Evolutionary conservation across 2,113 vertebrate genomes (phyloP).

Genomic region (Zonotrichia leucophrys): DNA sequence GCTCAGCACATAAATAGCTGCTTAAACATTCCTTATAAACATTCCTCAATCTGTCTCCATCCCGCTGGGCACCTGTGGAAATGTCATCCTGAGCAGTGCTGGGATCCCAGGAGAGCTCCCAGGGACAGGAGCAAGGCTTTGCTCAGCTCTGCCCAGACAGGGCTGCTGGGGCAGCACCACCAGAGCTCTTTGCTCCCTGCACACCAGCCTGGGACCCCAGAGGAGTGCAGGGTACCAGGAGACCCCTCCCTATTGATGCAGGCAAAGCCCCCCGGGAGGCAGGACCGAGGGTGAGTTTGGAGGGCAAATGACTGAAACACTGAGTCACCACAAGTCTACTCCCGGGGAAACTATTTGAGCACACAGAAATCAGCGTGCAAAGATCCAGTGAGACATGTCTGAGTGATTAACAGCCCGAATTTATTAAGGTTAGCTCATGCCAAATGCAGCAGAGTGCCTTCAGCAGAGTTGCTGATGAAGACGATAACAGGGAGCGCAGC

Average conservation of each 20-base stretch:
- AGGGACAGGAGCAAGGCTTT: accelerated
- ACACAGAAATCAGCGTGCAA: background rate
- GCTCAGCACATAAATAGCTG: background rate
- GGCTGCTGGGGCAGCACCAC: background rate
- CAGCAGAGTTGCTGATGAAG: constrained; percentile 55
- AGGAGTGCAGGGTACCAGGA: background rate
- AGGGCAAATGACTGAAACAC: background rate
- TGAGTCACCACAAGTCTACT: background rate
- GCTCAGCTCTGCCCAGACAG: background rate
- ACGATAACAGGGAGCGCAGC: background rate
- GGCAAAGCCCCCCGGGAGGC: background rate
- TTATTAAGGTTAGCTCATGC: constrained; percentile 57
- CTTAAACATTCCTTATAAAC: background rate
- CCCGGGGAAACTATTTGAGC: background rate
- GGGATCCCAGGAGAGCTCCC: background rate
- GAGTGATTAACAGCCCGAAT: constrained; percentile 49
- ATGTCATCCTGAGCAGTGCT: accelerated
- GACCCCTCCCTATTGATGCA: accelerated
- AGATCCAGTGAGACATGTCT: constrained; percentile 22
- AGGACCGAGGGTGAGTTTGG: background rate
- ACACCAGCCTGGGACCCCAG: accelerated
- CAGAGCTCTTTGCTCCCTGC: accelerated
- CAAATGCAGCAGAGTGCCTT: constrained; percentile 46
- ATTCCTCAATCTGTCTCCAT: background rate
- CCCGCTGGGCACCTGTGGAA: accelerated